Conservation (phyloP, 2,888 invertebrate species). For the Poecilus cupreus region DNA sequence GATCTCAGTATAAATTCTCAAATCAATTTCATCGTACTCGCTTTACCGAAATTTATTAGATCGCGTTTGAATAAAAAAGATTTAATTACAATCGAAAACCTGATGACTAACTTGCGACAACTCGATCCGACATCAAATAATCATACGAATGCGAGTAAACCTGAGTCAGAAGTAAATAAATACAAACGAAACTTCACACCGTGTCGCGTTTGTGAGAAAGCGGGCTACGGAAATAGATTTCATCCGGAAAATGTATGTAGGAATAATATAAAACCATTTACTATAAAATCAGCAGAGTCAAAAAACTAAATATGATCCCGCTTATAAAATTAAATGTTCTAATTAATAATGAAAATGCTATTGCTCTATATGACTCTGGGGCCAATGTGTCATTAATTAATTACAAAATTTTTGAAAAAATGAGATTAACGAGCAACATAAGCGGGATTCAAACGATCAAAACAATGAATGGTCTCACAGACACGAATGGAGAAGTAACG, state of each 20-base stretch:
- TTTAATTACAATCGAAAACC: too few relatives aligned
- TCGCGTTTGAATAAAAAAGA: too few relatives aligned
- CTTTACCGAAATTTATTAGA: too few relatives aligned
- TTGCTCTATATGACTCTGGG: constrained; percentile 62
- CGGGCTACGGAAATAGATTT: constrained; percentile 16
- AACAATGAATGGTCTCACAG: constrained; percentile 48
- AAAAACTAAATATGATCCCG: constrained; percentile 59
- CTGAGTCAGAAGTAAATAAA: too few relatives aligned
- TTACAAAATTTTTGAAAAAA: constrained; percentile 56
- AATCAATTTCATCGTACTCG: too few relatives aligned
- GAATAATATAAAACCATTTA: too few relatives aligned
- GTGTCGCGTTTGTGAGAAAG: constrained; percentile 10
- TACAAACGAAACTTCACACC: constrained; percentile 50
- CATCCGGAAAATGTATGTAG: too few relatives aligned
- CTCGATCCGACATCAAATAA: too few relatives aligned
- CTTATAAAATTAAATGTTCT: constrained; percentile 45
- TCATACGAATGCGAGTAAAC: too few relatives aligned
- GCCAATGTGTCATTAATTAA: constrained; percentile 62
- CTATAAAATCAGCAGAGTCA: constrained; percentile 57
- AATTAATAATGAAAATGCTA: constrained; percentile 19
- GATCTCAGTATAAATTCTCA: constrained; percentile 59
- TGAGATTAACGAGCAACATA: constrained; percentile 15
- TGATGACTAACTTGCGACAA: too few relatives aligned
- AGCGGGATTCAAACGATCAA: constrained; percentile 18
- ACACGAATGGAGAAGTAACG: constrained; percentile 60